Evolutionary conservation across 1,140 invertebrate species (phyloP).

Genomic region (Lerema accius): DNA sequence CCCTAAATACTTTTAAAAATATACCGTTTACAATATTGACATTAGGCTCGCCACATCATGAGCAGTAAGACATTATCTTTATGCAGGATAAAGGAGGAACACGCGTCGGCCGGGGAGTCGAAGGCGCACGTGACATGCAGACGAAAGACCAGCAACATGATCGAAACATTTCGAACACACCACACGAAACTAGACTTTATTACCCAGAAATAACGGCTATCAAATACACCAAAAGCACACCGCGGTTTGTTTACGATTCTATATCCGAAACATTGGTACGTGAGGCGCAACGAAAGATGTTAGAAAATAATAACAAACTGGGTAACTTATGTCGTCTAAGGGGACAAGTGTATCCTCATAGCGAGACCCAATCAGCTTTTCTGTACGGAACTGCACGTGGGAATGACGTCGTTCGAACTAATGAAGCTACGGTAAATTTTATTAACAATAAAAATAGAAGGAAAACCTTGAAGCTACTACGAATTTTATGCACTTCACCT

Average conservation of each 20-base stretch:
- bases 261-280: conserved; percentile 48
- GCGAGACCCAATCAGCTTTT: background rate
- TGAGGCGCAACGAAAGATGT: conserved; percentile 55
- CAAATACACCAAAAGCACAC: conserved; percentile 6
- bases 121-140: conserved; percentile 54
- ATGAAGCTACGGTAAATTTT: too few relatives aligned
- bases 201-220: conserved; percentile 22
- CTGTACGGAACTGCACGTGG: background rate
- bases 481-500: too few relatives aligned
- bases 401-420: too few relatives aligned
- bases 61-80: conserved; percentile 16
- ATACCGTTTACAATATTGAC: background rate
- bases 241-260: conserved; percentile 38
- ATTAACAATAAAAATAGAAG: too few relatives aligned
- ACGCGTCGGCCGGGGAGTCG: conserved; percentile 48
- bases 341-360: background rate
- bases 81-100: conserved; percentile 50
- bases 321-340: background rate
- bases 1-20: too few relatives aligned
- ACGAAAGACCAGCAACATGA: conserved; percentile 42
- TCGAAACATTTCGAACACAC: conserved; percentile 27
- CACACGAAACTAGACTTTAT: conserved; percentile 42
- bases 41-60: background rate
- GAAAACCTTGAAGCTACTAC: too few relatives aligned
- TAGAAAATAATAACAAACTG: conserved; percentile 59